Evolutionary conservation across 2,797 vertebrate species (phyloP).

Genomic region (Lerista edwardsae): DNA sequence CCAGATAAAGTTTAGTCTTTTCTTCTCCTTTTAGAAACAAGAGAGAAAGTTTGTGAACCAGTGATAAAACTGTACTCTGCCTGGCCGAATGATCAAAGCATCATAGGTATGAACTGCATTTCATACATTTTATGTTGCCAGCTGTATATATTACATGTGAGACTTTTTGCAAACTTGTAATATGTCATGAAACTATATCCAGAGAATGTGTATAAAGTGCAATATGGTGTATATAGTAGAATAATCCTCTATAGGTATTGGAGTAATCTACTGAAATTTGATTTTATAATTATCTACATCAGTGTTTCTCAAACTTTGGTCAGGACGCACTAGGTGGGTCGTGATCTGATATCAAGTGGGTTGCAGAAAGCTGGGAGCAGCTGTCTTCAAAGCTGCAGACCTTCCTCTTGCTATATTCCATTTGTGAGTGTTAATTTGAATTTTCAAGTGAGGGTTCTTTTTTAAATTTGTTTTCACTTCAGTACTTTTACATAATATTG

Average conservation of each 20-base stretch:
- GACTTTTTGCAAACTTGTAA: not conserved
- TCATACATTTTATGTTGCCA: not conserved
- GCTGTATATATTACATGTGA: not conserved
- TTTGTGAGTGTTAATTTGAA: no score
- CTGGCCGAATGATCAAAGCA: conserved; percentile 49
- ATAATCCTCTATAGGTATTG: not conserved
- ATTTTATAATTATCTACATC: not conserved
- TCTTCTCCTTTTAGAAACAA: conserved; percentile 63
- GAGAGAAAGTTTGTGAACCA: conserved; percentile 59
- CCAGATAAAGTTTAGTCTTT: conserved; percentile 9
- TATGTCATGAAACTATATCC: not conserved
- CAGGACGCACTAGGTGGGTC: no score
- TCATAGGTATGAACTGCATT: conserved; percentile 58
- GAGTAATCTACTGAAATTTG: no score
- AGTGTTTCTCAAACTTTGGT: no score
- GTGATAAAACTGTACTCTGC: conserved; percentile 47
- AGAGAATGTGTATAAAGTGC: not conserved
- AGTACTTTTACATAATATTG: no score
- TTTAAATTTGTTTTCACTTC: no score
- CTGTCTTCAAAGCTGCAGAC: no score
- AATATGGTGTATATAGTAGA: not conserved
- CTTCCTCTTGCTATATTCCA: no score
- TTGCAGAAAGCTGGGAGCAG: no score
- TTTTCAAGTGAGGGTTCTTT: no score
- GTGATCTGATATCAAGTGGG: no score